A percentile compares a stretch with the other conserved stretches of the same genome.
These are phyloP conservation scores for Psittacula derbiana DNA, from an alignment of 2,797 vertebrate species.

Conservation along the genomic window DNA sequence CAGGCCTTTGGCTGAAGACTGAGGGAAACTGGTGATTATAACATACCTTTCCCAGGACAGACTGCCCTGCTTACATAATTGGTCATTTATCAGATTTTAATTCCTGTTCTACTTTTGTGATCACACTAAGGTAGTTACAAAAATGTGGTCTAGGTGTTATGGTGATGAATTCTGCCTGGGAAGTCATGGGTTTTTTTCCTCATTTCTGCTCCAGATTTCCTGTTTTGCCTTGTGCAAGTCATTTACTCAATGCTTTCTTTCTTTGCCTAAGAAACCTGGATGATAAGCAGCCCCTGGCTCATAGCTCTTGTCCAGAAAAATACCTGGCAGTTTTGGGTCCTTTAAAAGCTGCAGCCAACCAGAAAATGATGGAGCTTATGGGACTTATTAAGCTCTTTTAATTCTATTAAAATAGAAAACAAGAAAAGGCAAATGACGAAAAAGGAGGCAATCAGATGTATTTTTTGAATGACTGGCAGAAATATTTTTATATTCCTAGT, in stretches of 20 bases:
- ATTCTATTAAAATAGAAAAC: neutral
- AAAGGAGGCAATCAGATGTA: neutral
- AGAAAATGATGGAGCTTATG: neutral
- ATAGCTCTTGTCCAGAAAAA: neutral
- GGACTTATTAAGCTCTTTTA: neutral
- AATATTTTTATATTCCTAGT: neutral
- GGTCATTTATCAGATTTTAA: constrained; percentile 2
- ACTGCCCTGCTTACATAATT: neutral
- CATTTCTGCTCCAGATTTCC: neutral
- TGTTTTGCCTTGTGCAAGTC: neutral
- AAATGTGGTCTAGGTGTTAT: neutral
- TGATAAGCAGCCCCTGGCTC: neutral
- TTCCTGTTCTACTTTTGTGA: neutral
- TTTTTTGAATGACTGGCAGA: neutral
- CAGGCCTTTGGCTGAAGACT: neutral
- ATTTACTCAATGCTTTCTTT: neutral
- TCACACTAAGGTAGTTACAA: neutral
- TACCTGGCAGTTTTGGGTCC: neutral
- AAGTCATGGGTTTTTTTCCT: neutral
- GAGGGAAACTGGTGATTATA: neutral
- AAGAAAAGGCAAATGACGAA: neutral
- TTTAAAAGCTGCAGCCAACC: neutral
- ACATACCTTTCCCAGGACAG: neutral
- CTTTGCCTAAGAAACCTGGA: neutral
- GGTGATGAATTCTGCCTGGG: neutral